Conservation (phyloP, 2,113 vertebrate species). For the Ovis aries region ARS-UI_Ramb_v3.0 NC_056067.1:40081001-40081500, state of each 20-base stretch:
- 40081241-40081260: conserved; percentile 6
- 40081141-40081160: background rate
- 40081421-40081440: background rate
- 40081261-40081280: background rate
- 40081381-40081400: background rate
- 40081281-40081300: conserved; percentile 16
- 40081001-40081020: background rate
- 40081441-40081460: background rate
- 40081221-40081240: background rate
- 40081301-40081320: background rate
- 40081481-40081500: background rate
- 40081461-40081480: background rate
- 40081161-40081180: background rate
- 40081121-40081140: background rate
- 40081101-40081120: background rate
- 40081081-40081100: background rate
- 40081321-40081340: background rate
- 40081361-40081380: background rate
- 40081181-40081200: background rate
- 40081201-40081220: background rate
- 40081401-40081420: background rate
- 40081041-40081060: background rate
- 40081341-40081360: background rate
- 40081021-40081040: background rate
- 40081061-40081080: background rate